These are phyloP conservation scores for Solenopsis fugax DNA, from an alignment of 1,140 invertebrate genomes.

Conservation along the genomic window DNA sequence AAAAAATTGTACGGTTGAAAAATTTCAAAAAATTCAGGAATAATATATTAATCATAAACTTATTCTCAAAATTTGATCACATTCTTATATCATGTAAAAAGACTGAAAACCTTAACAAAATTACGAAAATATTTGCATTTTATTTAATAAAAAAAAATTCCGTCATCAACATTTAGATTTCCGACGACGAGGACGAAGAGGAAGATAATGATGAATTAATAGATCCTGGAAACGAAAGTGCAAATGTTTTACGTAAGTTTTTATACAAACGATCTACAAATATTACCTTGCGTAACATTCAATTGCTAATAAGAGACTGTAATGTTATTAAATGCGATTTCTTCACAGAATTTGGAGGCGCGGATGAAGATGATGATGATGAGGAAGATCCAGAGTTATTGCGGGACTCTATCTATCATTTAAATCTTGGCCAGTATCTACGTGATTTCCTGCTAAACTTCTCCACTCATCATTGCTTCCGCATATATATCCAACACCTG, in stretches of 20 bases:
- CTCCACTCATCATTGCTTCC: constrained; percentile 88
- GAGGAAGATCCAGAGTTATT: constrained; percentile 87
- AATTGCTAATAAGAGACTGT: background rate
- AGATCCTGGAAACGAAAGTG: constrained; percentile 80
- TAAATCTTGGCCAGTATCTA: constrained; percentile 88
- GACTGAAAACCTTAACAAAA: too few species aligned
- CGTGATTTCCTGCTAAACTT: constrained; percentile 89
- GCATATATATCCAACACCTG: constrained; percentile 88
- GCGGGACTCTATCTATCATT: constrained; percentile 88
- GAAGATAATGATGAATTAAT: constrained; percentile 80
- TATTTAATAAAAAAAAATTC: constrained; percentile 26
- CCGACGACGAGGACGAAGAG: constrained; percentile 84
- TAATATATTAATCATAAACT: too few species aligned
- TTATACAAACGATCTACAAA: background rate
- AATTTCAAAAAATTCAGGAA: too few species aligned
- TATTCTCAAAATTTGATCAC: too few species aligned
- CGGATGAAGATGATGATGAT: constrained; percentile 84
- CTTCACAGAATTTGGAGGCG: constrained; percentile 73
- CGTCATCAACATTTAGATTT: constrained; percentile 74
- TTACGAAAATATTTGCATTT: background rate
- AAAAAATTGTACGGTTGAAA: too few species aligned
- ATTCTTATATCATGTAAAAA: too few species aligned
- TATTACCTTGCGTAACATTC: background rate
- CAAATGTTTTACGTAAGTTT: constrained; percentile 78
- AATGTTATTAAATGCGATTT: background rate